Conservation (phyloP, 2,888 invertebrate genomes). For the Cosmia pyralina region DNA sequence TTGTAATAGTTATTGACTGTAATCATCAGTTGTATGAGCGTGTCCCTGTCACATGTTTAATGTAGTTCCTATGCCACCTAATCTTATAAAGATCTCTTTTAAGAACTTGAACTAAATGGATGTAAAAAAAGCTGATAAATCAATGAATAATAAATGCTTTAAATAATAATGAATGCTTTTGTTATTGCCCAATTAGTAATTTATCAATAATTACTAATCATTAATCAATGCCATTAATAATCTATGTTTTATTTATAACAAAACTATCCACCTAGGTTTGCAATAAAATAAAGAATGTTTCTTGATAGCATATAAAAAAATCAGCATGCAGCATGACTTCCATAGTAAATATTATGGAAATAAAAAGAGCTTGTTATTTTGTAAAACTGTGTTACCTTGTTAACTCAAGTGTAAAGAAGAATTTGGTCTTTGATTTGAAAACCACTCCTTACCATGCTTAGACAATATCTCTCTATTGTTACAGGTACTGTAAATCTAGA, state of each 20-base stretch:
- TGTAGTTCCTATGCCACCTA: not conserved
- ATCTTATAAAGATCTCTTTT: not conserved
- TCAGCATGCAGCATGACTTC: constrained; percentile 4
- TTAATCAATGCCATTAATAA: not conserved
- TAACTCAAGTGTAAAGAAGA: not conserved
- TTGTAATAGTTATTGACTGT: constrained; percentile 73
- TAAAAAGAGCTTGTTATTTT: constrained; percentile 1
- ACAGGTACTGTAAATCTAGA: constrained; percentile 95
- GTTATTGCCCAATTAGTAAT: constrained; percentile 8
- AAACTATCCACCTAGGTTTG: not conserved
- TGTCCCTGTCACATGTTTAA: constrained; percentile 13
- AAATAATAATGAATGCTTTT: constrained; percentile 10
- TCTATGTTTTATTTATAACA: not conserved
- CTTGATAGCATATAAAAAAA: not conserved
- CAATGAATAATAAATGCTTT: too few species aligned
- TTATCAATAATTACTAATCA: not conserved
- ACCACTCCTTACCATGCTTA: constrained; percentile 10
- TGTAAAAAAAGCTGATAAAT: not conserved
- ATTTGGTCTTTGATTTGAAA: not conserved
- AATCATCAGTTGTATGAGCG: constrained; percentile 45
- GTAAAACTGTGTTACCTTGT: not conserved
- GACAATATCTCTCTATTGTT: constrained; percentile 70
- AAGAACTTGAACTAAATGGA: not conserved
- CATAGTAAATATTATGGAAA: not conserved
- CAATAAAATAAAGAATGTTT: not conserved